Evolutionary conservation across 2,113 vertebrate species (phyloP).

Genomic region (Macrotis lagotis): DNA sequence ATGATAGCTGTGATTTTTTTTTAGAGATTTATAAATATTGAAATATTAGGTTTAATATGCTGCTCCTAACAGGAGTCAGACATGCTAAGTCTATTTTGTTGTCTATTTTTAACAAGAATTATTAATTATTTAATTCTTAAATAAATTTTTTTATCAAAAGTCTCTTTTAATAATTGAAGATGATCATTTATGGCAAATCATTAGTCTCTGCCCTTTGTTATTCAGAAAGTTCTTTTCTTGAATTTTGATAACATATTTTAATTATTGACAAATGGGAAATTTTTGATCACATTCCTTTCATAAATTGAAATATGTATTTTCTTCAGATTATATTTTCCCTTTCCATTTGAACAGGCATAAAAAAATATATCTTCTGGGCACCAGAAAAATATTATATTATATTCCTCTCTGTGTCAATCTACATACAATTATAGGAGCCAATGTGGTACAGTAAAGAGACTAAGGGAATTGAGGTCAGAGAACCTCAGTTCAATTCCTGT

Average conservation of each 20-base stretch:
- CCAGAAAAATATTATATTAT: neutral
- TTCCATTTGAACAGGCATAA: neutral
- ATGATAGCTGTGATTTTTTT: neutral
- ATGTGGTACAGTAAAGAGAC: neutral
- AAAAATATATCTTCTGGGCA: neutral
- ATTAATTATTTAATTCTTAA: neutral
- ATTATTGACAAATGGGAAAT: neutral
- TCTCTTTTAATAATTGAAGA: conserved; percentile 1
- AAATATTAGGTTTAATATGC: neutral
- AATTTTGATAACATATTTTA: neutral
- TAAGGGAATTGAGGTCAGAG: neutral
- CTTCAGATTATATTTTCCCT: neutral
- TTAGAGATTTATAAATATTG: neutral
- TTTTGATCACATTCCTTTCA: neutral
- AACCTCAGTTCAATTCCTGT: neutral
- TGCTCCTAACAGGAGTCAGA: neutral
- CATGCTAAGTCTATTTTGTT: neutral
- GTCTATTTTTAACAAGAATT: neutral
- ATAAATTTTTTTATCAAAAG: neutral
- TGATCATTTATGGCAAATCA: neutral
- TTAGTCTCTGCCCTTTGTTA: neutral
- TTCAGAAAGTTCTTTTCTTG: neutral
- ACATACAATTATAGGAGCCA: neutral
- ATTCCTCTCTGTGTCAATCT: neutral
- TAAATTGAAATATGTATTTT: neutral